Percentiles rank a stretch among this genome's conserved stretches.
These are phyloP conservation scores for Stichopus chloronotus DNA, from an alignment of 35 echinoderm and acorn worm genomes.

Conservation along the genomic window DNA sequence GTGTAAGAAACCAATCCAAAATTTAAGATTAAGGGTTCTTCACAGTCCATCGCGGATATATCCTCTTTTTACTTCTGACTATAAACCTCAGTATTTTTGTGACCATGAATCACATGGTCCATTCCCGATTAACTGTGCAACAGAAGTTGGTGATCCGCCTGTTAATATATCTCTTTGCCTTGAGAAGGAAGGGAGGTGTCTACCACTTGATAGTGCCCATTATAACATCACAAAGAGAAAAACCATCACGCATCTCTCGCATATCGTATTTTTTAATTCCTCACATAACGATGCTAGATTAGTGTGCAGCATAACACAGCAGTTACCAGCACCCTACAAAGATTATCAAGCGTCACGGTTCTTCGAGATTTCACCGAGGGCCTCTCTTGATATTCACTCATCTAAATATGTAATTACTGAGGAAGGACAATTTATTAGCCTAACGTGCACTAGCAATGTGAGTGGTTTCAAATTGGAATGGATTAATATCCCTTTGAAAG, in stretches of 20 bases:
- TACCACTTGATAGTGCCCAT: not conserved
- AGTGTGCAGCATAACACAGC: not conserved
- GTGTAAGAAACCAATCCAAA: too few relatives aligned
- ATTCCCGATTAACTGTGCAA: too few relatives aligned
- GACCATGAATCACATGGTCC: too few relatives aligned
- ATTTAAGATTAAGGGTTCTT: too few relatives aligned
- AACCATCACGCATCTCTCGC: not conserved
- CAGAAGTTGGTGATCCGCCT: too few relatives aligned
- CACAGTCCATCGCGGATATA: too few relatives aligned
- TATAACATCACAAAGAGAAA: not conserved
- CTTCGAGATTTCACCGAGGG: not conserved
- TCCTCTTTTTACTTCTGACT: too few relatives aligned
- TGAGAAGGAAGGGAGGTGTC: not conserved
- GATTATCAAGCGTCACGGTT: not conserved
- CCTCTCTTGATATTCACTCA: not conserved
- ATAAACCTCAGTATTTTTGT: too few relatives aligned
- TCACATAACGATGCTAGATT: not conserved
- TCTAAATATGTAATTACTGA: not conserved
- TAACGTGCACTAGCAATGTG: not conserved
- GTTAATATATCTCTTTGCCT: too few relatives aligned
- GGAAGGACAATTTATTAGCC: not conserved
- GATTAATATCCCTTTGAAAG: not conserved
- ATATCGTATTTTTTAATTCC: not conserved
- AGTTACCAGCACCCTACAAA: not conserved
- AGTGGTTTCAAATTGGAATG: not conserved